Evolutionary conservation across 1,140 invertebrate species (phyloP).

Genomic region (Maconellicoccus hirsutus): DNA sequence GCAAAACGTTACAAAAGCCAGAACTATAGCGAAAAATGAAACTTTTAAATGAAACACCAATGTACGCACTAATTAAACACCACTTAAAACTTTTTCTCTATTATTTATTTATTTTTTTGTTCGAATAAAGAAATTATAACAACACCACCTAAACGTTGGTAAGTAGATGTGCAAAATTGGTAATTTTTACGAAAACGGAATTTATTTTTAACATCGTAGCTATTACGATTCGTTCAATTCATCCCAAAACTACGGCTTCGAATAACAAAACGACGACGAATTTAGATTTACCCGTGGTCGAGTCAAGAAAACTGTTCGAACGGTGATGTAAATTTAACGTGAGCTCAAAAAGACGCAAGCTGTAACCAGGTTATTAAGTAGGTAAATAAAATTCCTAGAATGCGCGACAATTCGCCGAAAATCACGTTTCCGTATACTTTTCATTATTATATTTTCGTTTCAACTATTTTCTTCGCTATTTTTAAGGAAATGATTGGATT

Average conservation of each 20-base stretch:
- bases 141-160: conserved; percentile 13
- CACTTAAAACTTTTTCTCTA: not conserved
- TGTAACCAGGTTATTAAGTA: too few species aligned
- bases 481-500: too few species aligned
- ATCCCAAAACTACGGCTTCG: not conserved
- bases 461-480: too few species aligned
- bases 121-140: conserved; percentile 13
- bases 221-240: not conserved
- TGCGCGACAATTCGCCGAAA: too few species aligned
- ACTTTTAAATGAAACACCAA: not conserved
- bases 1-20: not conserved
- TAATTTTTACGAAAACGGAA: conserved; percentile 20
- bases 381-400: too few species aligned
- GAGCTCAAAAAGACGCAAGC: too few species aligned
- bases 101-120: not conserved
- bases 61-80: not conserved
- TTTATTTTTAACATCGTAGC: conserved; percentile 12
- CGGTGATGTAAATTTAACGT: too few species aligned
- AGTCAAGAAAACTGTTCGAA: too few species aligned
- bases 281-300: not conserved
- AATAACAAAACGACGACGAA: not conserved
- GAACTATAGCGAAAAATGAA: not conserved
- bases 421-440: too few species aligned
- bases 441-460: too few species aligned
- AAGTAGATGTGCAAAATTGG: conserved; percentile 16